Evolutionary conservation across 2,888 invertebrate species (phyloP), one percentile per base, ranked within the genome.

Genomic region (Malachius bipustulatus): DNA sequence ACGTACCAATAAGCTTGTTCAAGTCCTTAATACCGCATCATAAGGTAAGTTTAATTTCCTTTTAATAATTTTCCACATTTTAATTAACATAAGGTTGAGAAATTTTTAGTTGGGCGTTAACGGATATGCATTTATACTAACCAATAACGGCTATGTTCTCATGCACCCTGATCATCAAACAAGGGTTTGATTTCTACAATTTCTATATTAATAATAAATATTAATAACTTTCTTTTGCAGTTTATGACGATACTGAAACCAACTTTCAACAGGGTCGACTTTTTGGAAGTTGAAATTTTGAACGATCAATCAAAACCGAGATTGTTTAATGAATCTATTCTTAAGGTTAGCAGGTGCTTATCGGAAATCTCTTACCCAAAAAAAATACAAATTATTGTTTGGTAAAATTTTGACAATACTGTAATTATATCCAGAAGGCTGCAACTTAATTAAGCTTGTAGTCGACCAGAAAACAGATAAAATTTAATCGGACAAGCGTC

Each of bases 221-320:
- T 19, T 19, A 9, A 26, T 34, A 15, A 12, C 39, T 12, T 2
- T 15, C 29, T 26, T 41, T 40, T 39, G 37, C 82, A 82, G 82
- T 79, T 52, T 77, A 82, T 64, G 79, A 81, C 59, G n/a, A 85
- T 89, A 43, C 63, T 89, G 39, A 96, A 96, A 59, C 93, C 94
- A 6, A 90, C 91, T 47, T 97, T 94, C 65, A 94, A 94, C 61
- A 85, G 90, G 55, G 89, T 97, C 4, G 97, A 97, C 59, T 77
- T 98, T 69, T 75, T 85, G 30, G 96, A 97, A 67, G 84, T 96
- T 26, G 96, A 97, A 66, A 66, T 94, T 13, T 71, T 85, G 50
- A 54, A 60, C 36, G 55, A 57, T 38, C 77, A 80, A 48, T 66
- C 71, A 45, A 71, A 71, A 41, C 77, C 87, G 1, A 71, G 88